These are phyloP conservation scores for Hydrozoanthus gracilis DNA, from an alignment of 92 coral and sea anemone species.

Conservation along the genomic window DNA sequence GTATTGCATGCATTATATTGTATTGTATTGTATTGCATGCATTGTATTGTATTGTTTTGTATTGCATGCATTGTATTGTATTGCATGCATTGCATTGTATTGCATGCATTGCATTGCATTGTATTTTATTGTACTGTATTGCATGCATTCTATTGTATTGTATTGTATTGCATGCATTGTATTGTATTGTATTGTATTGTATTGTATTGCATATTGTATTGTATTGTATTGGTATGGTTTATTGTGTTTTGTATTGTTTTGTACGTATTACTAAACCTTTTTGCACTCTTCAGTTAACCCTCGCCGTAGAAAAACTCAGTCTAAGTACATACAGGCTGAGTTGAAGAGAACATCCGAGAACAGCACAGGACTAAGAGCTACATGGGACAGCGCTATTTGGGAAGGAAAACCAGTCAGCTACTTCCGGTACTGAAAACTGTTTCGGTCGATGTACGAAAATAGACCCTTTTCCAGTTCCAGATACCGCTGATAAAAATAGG, in stretches of 20 bases:
- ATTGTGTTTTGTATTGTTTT: neutral
- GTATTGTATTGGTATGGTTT: too few species aligned
- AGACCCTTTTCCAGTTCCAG: too few species aligned
- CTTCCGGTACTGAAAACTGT: constrained; percentile 32
- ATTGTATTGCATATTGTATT: too few species aligned
- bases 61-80: too few species aligned
- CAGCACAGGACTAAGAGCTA: constrained; percentile 18
- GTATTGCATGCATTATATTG: too few species aligned
- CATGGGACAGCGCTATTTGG: constrained; percentile 15
- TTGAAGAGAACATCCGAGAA: constrained; percentile 7
- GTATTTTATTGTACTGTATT: too few species aligned
- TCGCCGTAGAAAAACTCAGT: neutral
- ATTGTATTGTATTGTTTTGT: too few species aligned
- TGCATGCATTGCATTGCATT: too few species aligned
- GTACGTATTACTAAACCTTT: neutral
- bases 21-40: too few species aligned
- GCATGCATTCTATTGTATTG: too few species aligned
- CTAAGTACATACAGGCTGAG: neutral
- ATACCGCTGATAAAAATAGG: too few species aligned
- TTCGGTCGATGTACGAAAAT: neutral
- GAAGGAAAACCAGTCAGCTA: constrained; percentile 1
- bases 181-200: neutral
- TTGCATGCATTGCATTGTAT: too few species aligned
- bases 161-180: neutral
- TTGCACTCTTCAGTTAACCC: neutral